Evolutionary conservation across 2,888 invertebrate genomes (phyloP), one percentile per base, ranked within the genome.

Genomic region (Eupithecia tripunctaria): DNA sequence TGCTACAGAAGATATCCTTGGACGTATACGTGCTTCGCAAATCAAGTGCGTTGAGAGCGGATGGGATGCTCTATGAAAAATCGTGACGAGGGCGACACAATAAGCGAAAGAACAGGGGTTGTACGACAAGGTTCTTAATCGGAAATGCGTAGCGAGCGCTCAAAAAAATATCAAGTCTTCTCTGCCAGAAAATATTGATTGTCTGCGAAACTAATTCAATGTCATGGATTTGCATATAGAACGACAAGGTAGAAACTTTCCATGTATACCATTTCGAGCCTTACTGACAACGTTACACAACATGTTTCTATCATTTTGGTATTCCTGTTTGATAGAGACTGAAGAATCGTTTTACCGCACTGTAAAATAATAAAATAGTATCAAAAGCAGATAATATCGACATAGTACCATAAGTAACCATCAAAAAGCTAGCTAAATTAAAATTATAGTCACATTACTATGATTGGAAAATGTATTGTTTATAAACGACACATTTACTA

Each of bases 21-120:
- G 81, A 78, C 71, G 84, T 81, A 82, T 89, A 92, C 93, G 93
- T 93, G 93, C 93, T 89, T 88, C 83, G 93, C 90, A 94, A 94
- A 94, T 94, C 93, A 93, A 94, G 93, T 93, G 88, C 86, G 88
- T 89, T 91, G 88, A 90, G 92, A 91, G 91, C 87, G 89, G 92
- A 92, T 89, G 91, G 89, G 87, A 89, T 75, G 75, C 38, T 88
- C 89, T 91, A 92, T 92, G 93, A 94, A 94, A 93, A 94, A 93
- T 93, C 91, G 92, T 91, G 92, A 90, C 86, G 86, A 87, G 93
- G 91, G 91, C 86, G 90, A 89, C 89, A 91, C 90, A 91, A 92
- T 92, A 88, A 90, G 88, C 85, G 86, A 82, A 83, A 64, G 64
- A 38, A 84, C 81, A 87, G 85, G 86, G 89, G 90, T 89, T 89